A percentile compares a stretch with the other conserved stretches of the same genome.
These are phyloP conservation scores for Rhagonycha lutea DNA, from an alignment of 2,888 invertebrate genomes.

Conservation along the genomic window DNA sequence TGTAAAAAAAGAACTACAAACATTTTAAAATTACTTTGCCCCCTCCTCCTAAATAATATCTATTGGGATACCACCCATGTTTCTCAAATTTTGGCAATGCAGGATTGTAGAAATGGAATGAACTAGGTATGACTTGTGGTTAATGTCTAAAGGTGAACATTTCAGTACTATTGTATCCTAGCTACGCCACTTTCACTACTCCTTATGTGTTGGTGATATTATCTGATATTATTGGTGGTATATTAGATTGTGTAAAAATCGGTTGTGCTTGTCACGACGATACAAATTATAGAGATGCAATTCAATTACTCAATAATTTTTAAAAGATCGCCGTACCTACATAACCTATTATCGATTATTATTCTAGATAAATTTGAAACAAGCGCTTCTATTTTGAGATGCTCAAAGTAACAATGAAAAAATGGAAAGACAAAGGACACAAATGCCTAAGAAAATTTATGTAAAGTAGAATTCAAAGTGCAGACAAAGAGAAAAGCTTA, in stretches of 20 bases:
- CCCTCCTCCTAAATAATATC: too few relatives aligned
- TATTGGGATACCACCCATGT: not conserved
- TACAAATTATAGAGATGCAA: constrained; percentile 19
- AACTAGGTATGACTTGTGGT: not conserved
- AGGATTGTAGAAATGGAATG: not conserved
- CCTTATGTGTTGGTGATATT: not conserved
- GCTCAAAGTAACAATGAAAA: not conserved
- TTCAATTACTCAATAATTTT: constrained; percentile 10
- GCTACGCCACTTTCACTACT: constrained; percentile 24
- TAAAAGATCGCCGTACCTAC: not conserved
- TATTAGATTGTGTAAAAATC: constrained; percentile 23
- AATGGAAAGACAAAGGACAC: not conserved
- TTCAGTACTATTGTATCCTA: constrained; percentile 14
- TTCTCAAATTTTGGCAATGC: not conserved
- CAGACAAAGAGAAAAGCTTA: not conserved
- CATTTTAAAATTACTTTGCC: too few relatives aligned
- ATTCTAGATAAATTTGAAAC: not conserved
- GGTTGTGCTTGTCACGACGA: constrained; percentile 17
- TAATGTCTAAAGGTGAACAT: constrained; percentile 29
- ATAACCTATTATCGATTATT: not conserved
- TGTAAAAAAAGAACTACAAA: too few relatives aligned
- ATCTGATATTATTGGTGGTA: constrained; percentile 13
- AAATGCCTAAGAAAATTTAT: not conserved
- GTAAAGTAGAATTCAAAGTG: not conserved
- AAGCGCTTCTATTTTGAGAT: not conserved